Conservation (phyloP, 2,888 invertebrate genomes). For the Mimumesa dahlbomi region DNA sequence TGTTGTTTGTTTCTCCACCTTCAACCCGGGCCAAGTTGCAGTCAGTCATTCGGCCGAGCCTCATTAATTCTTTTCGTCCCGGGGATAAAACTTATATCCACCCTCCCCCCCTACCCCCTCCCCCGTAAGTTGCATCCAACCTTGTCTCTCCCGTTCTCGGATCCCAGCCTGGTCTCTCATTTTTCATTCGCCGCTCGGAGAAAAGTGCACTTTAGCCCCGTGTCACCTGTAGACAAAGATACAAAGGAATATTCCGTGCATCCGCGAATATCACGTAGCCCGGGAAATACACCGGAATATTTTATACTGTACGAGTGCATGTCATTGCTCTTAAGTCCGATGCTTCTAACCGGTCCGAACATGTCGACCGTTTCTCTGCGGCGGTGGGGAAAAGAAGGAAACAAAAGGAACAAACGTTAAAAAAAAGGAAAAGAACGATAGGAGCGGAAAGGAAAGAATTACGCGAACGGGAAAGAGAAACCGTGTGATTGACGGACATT, state of each 20-base stretch:
- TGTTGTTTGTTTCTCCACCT: not conserved
- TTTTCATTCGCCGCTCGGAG: constrained; percentile 61
- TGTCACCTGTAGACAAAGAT: constrained; percentile 64
- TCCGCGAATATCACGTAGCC: constrained; percentile 56
- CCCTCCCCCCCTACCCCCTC: too few species aligned
- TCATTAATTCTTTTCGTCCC: constrained; percentile 50
- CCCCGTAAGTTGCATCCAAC: constrained; percentile 35
- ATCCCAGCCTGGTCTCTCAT: constrained; percentile 42
- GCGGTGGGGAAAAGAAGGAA: too few species aligned
- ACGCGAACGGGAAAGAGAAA: too few species aligned
- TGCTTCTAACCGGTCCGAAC: too few species aligned
- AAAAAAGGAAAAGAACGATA: too few species aligned
- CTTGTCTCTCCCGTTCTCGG: not conserved
- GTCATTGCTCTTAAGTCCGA: constrained; percentile 41
- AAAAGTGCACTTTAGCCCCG: constrained; percentile 59
- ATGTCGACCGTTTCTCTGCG: too few species aligned
- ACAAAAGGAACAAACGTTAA: too few species aligned
- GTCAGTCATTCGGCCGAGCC: constrained; percentile 48
- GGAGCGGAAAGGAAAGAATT: too few species aligned
- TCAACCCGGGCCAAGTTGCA: constrained; percentile 11
- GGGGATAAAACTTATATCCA: too few species aligned
- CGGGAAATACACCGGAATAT: constrained; percentile 53
- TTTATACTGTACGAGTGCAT: constrained; percentile 55
- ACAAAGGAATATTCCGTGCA: constrained; percentile 64
- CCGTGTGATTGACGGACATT: too few species aligned